A percentile compares a stretch with the other conserved stretches of the same genome.
Evolutionary conservation across 2,888 invertebrate genomes (phyloP).

Genomic region (Conistra vaccinii): DNA sequence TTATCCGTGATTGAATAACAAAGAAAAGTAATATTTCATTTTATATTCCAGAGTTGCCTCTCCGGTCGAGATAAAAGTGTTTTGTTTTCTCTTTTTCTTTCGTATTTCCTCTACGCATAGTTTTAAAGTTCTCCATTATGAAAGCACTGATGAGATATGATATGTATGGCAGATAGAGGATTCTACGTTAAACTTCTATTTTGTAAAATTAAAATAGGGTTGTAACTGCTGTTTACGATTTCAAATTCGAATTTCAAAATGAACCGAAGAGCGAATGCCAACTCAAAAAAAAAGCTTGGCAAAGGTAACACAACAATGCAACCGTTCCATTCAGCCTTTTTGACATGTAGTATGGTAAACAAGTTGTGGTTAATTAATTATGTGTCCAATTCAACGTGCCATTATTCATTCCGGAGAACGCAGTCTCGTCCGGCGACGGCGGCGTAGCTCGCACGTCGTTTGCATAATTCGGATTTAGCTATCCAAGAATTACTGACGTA

Average conservation of each 20-base stretch:
- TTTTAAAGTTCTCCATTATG: constrained; percentile 35
- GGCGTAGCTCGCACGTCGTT: constrained; percentile 51
- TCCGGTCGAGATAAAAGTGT: constrained; percentile 40
- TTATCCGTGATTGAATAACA: constrained; percentile 44
- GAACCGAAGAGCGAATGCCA: neutral
- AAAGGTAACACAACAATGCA: constrained; percentile 25
- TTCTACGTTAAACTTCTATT: neutral
- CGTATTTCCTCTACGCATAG: constrained; percentile 26
- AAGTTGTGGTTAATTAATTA: constrained; percentile 57
- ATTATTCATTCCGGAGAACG: constrained; percentile 55
- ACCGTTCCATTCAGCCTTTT: constrained; percentile 26
- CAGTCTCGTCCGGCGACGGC: constrained; percentile 38
- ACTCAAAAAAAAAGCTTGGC: neutral
- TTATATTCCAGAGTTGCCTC: constrained; percentile 36
- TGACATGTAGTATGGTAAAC: constrained; percentile 34
- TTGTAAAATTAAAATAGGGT: neutral
- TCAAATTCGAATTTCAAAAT: constrained; percentile 28
- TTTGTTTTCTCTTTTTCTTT: constrained; percentile 28
- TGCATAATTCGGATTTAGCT: constrained; percentile 64
- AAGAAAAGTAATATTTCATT: constrained; percentile 52
- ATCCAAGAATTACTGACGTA: constrained; percentile 57
- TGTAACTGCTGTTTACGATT: neutral
- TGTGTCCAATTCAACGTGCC: constrained; percentile 50
- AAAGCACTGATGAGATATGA: constrained; percentile 5
- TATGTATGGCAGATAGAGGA: neutral